phyloP scores from a whole-genome alignment of 2,797 vertebrate genomes.

The Sandelia bainsii region DNA sequence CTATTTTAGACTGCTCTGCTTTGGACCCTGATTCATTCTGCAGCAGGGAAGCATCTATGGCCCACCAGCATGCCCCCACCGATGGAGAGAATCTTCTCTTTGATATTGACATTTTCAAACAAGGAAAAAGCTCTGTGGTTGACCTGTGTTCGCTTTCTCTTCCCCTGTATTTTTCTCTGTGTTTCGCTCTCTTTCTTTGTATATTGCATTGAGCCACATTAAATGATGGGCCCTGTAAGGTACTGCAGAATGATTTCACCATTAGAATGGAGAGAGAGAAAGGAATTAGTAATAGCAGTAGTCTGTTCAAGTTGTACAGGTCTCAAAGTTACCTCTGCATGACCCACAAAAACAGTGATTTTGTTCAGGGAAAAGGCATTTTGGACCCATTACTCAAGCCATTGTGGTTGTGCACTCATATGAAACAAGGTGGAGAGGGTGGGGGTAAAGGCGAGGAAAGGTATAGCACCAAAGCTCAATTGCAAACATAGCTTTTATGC shows the following conservation, averaged over 20 bases:
- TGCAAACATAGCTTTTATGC: conserved; percentile 81
- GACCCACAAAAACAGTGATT: conserved; percentile 77
- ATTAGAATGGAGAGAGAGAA: conserved; percentile 57
- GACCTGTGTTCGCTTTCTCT: conserved; percentile 64
- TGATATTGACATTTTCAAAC: conserved; percentile 77
- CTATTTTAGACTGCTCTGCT: conserved; percentile 57
- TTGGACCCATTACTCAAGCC: conserved; percentile 79
- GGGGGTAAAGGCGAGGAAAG: conserved; percentile 73
- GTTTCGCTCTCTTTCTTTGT: conserved; percentile 34
- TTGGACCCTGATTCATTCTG: conserved; percentile 56
- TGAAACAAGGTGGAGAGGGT: conserved; percentile 73
- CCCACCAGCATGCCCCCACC: conserved; percentile 51
- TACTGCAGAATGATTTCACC: conserved; percentile 56
- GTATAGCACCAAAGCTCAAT: conserved; percentile 80
- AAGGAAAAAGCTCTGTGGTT: conserved; percentile 74
- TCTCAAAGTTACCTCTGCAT: conserved; percentile 70
- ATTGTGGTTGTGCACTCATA: conserved; percentile 77
- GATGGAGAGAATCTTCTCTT: conserved; percentile 55
- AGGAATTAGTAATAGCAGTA: conserved; percentile 71
- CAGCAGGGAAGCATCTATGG: conserved; percentile 56
- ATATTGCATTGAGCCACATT: conserved; percentile 36
- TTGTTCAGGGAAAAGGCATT: conserved; percentile 74
- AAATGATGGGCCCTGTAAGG: conserved; percentile 53
- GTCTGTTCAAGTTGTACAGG: conserved; percentile 66
- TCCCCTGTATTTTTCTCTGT: conserved; percentile 40